Conservation (phyloP, 2,113 vertebrate genomes). For the Myanophis thanlyinensis region DNA sequence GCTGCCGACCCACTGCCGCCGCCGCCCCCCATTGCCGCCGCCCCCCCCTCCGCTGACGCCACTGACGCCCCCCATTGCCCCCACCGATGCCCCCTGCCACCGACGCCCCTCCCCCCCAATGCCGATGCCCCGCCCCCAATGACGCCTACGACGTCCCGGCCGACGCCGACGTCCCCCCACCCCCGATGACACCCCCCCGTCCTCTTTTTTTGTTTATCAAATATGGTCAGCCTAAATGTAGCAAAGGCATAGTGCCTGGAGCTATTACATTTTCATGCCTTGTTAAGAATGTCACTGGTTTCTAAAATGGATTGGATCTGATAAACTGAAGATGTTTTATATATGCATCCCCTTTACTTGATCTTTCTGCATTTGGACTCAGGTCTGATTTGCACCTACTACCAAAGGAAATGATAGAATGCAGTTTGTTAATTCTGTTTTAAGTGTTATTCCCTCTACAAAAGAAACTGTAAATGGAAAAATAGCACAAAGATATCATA, state of each 20-base stretch:
- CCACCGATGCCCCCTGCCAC: too few relatives aligned
- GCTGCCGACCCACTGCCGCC: too few relatives aligned
- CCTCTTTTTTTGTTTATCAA: too few relatives aligned
- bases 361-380: neutral
- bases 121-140: too few relatives aligned
- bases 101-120: too few relatives aligned
- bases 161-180: too few relatives aligned
- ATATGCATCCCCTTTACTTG: neutral
- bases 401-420: neutral
- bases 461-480: neutral
- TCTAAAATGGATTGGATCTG: neutral
- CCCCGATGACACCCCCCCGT: too few relatives aligned
- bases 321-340: neutral
- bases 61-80: too few relatives aligned
- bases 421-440: neutral
- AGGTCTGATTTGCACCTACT: neutral
- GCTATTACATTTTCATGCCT: neutral
- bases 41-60: too few relatives aligned
- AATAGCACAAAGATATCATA: neutral
- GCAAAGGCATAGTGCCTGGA: neutral
- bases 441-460: neutral
- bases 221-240: too few relatives aligned
- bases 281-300: neutral
- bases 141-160: too few relatives aligned
- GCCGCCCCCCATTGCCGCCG: too few relatives aligned